Base-by-base conservation (phyloP, 2,113 vertebrate species). In the Oreocharis arfaki region DNA sequence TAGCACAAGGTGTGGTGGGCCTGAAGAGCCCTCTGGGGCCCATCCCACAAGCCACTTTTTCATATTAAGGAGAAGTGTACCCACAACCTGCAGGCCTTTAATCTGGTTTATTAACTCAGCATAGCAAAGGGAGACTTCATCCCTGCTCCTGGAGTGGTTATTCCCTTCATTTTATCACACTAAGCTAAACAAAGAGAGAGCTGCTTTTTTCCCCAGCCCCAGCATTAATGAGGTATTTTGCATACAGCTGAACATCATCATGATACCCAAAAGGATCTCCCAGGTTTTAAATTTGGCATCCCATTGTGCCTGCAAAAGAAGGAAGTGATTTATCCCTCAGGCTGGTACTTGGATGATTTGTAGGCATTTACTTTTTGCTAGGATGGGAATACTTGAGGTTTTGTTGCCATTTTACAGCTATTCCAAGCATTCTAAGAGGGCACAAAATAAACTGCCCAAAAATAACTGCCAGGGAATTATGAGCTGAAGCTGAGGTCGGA, bases 281-380 rank as follows among this genome's bases (percentile, higher is more conserved):
- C 11, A 94, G 75, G 65, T 75, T 95, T 81, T 78, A 55, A 70
- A 87, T 87, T 13, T 42, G 61, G 65, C 78, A 50, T 90, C 65
- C 65, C 64, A 60, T 63, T 42, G 59, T 49, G 80, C 23, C 63
- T 64, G n/a, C 3, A 6, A 52, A 80, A 84, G 6, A 64, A 89
- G 89, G 26, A 44, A 44, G 47, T 30, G 70, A 83, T 83, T 71
- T 83, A 46, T 71, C 61, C 28, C 32, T 59, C 1, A 3, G 90
- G 76, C 39, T 83, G 67, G 23, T 70, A 16, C 39, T 83, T 46
- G 26, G 70, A 33, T 81, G 41, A 49, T 41, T 59, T 69, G 46
- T 18, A 55, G 30, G 59, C 61, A 28, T 74, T 92, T 56, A 5
- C 30, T 61, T 79, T 91, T 71, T 76, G 71, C 53, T 53, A 14